Evolutionary conservation across 2,888 invertebrate genomes (phyloP).

Genomic region (Chrysolina haemoptera): DNA sequence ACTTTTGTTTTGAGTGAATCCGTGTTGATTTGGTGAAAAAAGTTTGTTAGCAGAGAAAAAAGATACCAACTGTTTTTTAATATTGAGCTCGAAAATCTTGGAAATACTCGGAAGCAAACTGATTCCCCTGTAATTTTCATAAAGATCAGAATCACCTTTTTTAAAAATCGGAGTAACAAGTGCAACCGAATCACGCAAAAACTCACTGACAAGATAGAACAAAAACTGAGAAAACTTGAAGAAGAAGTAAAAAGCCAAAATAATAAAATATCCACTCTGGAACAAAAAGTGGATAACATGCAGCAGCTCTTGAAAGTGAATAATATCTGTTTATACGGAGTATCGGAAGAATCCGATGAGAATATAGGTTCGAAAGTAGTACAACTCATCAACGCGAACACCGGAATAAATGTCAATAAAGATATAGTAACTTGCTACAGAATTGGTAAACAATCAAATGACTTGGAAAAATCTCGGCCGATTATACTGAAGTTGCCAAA

Average conservation of each 20-base stretch:
- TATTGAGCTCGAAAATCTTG: no score
- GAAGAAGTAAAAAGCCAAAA: constrained; percentile 10
- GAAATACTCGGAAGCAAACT: no score
- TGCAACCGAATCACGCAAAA: constrained; percentile 15
- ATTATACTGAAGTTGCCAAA: constrained; percentile 4
- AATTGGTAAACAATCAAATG: not conserved
- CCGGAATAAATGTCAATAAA: not conserved
- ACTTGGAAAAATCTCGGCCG: constrained; percentile 3
- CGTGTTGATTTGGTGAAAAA: no score
- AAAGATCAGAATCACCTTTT: no score
- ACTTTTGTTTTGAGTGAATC: no score
- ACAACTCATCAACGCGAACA: constrained; percentile 12
- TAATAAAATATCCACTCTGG: constrained; percentile 6
- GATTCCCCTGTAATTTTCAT: no score
- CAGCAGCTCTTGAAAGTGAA: constrained; percentile 8
- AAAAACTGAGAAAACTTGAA: not conserved
- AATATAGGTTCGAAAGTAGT: not conserved
- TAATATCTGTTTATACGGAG: constrained; percentile 8
- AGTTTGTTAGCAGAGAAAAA: no score
- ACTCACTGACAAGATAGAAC: not conserved
- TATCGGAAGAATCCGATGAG: no score
- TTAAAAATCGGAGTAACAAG: no score
- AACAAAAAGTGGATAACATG: constrained; percentile 24
- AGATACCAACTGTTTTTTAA: no score
- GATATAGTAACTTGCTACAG: constrained; percentile 9